phyloP scores from a whole-genome alignment of 2,888 invertebrate species.

The Boloria euphrosyne region DNA sequence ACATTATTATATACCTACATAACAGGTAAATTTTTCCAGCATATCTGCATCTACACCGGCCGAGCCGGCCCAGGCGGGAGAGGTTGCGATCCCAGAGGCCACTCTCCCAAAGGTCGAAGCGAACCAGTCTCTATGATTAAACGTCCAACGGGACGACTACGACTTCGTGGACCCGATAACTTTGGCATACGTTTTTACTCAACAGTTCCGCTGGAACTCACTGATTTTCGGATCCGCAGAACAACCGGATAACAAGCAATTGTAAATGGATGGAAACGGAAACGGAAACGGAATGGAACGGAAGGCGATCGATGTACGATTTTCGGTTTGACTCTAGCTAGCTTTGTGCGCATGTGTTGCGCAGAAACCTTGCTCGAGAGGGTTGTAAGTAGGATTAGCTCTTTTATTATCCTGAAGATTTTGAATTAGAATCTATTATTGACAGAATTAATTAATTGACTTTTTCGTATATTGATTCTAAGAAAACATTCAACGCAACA shows the following conservation, averaged over 20 bases:
- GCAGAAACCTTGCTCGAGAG: too few relatives aligned
- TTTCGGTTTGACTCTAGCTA: too few relatives aligned
- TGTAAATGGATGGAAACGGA: constrained; percentile 13
- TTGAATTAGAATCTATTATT: too few relatives aligned
- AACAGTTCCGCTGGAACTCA: constrained; percentile 49
- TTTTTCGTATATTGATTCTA: too few relatives aligned
- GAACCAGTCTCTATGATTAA: constrained; percentile 60
- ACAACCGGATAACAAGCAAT: constrained; percentile 20
- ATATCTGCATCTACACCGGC: constrained; percentile 48
- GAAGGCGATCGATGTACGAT: background rate
- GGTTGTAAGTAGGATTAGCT: too few relatives aligned
- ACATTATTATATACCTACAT: background rate
- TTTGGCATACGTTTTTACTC: constrained; percentile 52
- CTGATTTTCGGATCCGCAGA: constrained; percentile 42
- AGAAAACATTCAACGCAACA: too few relatives aligned
- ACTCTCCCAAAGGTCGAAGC: constrained; percentile 52
- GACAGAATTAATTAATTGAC: too few relatives aligned
- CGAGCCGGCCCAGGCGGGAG: constrained; percentile 41
- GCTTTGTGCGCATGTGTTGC: too few relatives aligned
- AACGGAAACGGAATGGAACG: too few relatives aligned
- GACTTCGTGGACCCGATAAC: constrained; percentile 49
- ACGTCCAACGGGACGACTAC: constrained; percentile 36
- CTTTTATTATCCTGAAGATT: too few relatives aligned
- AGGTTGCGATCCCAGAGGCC: constrained; percentile 46
- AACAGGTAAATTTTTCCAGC: constrained; percentile 48